These are phyloP conservation scores for Potamarius usumacintae DNA, from an alignment of 2,113 vertebrate species.

Conservation along the genomic window DNA sequence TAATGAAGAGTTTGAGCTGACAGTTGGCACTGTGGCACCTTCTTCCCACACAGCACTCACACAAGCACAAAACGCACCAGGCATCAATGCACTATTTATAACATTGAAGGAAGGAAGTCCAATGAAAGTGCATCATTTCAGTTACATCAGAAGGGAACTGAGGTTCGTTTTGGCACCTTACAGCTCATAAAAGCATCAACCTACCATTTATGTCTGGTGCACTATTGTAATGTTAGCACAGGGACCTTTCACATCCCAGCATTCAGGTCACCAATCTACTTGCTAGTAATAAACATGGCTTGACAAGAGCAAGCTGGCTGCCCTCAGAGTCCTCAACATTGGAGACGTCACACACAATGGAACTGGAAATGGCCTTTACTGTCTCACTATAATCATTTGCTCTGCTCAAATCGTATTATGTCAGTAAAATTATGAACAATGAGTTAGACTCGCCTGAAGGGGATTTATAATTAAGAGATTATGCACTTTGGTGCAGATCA, in stretches of 20 bases:
- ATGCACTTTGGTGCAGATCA: background rate
- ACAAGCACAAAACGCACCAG: slow-evolving; percentile 15
- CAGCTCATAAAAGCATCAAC: background rate
- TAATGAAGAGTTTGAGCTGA: slow-evolving; percentile 38
- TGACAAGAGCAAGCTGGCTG: slow-evolving; percentile 44
- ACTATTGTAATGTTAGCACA: background rate
- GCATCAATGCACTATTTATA: slow-evolving; percentile 29
- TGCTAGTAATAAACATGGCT: slow-evolving; percentile 14
- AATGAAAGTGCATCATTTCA: slow-evolving; percentile 8
- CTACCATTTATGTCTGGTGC: slow-evolving; percentile 20
- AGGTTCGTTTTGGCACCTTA: slow-evolving; percentile 9
- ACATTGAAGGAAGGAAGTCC: slow-evolving; percentile 7
- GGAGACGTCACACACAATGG: slow-evolving; percentile 18
- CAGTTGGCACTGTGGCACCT: slow-evolving; percentile 39
- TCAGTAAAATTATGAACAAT: background rate
- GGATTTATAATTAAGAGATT: background rate
- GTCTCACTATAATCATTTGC: slow-evolving; percentile 19
- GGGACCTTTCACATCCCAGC: slow-evolving; percentile 18
- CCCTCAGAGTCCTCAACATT: slow-evolving; percentile 22
- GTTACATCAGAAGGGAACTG: slow-evolving; percentile 5
- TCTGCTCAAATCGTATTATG: background rate
- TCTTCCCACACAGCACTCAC: slow-evolving; percentile 31
- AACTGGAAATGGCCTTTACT: background rate
- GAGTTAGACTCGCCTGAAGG: background rate
- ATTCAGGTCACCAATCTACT: slow-evolving; percentile 21